Evolutionary conservation across 2,888 invertebrate species (phyloP).

Genomic region (Unio pictorum): DNA sequence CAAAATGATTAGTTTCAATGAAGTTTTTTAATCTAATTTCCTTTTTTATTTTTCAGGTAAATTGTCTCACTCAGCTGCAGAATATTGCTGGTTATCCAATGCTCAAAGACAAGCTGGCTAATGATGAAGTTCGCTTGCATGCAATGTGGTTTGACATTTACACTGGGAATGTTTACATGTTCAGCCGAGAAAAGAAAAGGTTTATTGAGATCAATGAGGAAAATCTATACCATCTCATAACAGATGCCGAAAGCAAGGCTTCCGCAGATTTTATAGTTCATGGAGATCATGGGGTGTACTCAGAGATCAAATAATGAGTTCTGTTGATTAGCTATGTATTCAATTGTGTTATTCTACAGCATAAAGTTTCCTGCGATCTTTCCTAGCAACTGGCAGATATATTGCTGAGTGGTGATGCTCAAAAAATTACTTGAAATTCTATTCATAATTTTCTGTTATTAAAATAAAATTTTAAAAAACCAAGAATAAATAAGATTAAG

Average conservation of each 20-base stretch:
- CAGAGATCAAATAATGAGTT: too few relatives aligned
- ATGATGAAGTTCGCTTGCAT: constrained; percentile 86
- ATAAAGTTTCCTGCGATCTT: too few relatives aligned
- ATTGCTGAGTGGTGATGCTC: too few relatives aligned
- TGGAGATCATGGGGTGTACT: neutral
- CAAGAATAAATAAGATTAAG: too few relatives aligned
- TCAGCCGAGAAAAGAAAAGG: constrained; percentile 87
- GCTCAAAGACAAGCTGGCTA: constrained; percentile 84
- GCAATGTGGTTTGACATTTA: constrained; percentile 99
- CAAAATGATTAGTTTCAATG: neutral
- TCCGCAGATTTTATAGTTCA: neutral
- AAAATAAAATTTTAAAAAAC: too few relatives aligned
- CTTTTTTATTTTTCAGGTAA: constrained; percentile 77
- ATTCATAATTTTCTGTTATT: too few relatives aligned
- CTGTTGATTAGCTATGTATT: too few relatives aligned
- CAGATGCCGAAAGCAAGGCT: constrained; percentile 24
- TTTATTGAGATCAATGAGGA: constrained; percentile 91
- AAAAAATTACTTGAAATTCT: too few relatives aligned
- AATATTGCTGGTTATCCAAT: constrained; percentile 95
- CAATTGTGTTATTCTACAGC: too few relatives aligned
- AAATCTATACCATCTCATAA: constrained; percentile 61
- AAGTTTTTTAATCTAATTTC: neutral
- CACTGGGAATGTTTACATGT: constrained; percentile 95
- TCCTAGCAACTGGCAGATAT: too few relatives aligned
- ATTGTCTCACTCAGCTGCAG: constrained; percentile 91